Evolutionary conservation across 2,113 vertebrate species (phyloP), one percentile per base, ranked within the genome.

Genomic region (Alethe diademata): DNA sequence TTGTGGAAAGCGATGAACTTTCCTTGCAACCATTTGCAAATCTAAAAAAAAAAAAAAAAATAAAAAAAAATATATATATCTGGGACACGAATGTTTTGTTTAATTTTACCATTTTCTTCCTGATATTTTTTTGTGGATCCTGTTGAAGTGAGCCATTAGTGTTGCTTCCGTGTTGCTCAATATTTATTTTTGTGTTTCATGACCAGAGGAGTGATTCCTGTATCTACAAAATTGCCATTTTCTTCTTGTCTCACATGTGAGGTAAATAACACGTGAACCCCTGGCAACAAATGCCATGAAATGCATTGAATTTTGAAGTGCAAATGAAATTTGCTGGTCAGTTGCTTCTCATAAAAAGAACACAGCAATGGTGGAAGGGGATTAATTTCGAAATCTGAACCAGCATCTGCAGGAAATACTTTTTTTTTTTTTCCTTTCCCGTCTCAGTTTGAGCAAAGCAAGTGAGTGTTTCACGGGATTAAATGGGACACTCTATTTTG

Each of bases 301-400:
- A 45, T 45, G 9, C 43, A 45, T 20, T 45, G 19, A 45, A 45
- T 45, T 45, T 45, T 19, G 43, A 45, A 45, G 23, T 51, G 65
- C 23, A 80, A 94, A 90, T 74, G 45, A 71, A 87, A 94, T 90
- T 67, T 81, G 47, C 73, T 78, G 66, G 47, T 47, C 20, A 31
- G 57, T 19, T 79, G 35, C 61, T 78, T 78, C 78, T 48, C 65
- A 56, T 53, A 23, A 89, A 85, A 81, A 51, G 6, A 94, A n/a
- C 19, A 19, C n/a, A 56, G 45, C 0, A 0, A 25, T 29, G n/a
- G 48, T 40, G n/a, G 61, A 60, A 85, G 25, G 23, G 61, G 86
- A 93, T 67, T 85, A 35, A 75, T 64, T 81, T 60, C 64, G 38
- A 91, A 93, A 89, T 60, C 31, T 26, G 36, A 91, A 64, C 0